Base-by-base conservation (phyloP, 2,113 vertebrate genomes). In the Natator depressus region DNA sequence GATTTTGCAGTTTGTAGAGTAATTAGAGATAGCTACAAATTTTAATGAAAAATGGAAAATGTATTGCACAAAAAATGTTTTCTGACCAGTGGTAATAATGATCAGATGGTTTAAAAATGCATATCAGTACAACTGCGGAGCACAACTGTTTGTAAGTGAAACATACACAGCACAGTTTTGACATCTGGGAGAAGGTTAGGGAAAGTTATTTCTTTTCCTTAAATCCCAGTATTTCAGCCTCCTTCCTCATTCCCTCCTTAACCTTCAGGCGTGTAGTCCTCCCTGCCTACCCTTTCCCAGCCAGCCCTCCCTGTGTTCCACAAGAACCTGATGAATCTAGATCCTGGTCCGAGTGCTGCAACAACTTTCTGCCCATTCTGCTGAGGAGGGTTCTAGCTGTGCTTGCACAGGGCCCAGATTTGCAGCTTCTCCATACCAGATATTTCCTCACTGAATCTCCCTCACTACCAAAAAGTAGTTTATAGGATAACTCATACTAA, bases 221-320 rank as follows among this genome's bases (percentile, higher is more conserved):
- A 16, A 1, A 2, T 24, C 2, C 38, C 79, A 0, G 5, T 6
- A 35, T 2, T 1, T 1, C 12, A 17, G 8, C 19, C 35, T n/a
- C 17, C 31, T n/a, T 72, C 65, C n/a, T 19, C 62, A 69, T 69
- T 69, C 16, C 35, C 35, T 72, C 65, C 35, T 38, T 72, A 38
- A 22, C 17, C 19, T 72, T 72, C 65, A 72, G 17, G n/a, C 65
- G 38, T 72, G 65, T 38, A 38, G 19, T 38, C 1, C 10, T 46
- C 59, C 25, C 47, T 49, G 1, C 6, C 2, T 4, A 38, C 55
- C n/a, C 46, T 24, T 49, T 38, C 2, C 38, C 62, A 24, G 29
- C 0, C 25, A 25, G 4, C 22, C n/a, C 19, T 72, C 65, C n/a
- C 19, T 22, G 65, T 72, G 65, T 38, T 72, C n/a, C 35, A 38